Evolutionary conservation across 2,888 invertebrate genomes (phyloP).

Genomic region (Amphimallon solstitiale): DNA sequence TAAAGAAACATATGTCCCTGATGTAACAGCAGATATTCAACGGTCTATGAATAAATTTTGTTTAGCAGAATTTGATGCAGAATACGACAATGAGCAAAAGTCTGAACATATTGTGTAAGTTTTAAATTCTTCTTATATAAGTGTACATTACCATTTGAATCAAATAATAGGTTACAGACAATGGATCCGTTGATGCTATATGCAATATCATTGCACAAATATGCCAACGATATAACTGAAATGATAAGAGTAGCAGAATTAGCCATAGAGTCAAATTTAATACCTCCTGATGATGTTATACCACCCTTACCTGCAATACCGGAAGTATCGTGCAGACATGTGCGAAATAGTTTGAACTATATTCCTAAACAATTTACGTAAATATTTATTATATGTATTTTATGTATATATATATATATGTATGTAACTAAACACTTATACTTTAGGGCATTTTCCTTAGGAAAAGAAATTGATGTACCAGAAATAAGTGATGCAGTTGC

Average conservation of each 20-base stretch:
- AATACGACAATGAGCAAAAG: slow-evolving; percentile 43
- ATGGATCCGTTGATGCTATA: slow-evolving; percentile 57
- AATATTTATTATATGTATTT: slow-evolving; percentile 32
- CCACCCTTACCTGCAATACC: slow-evolving; percentile 55
- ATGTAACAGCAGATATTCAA: slow-evolving; percentile 57
- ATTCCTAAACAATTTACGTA: slow-evolving; percentile 55
- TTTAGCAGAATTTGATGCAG: slow-evolving; percentile 55
- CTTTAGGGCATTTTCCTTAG: slow-evolving; percentile 51
- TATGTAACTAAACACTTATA: background rate
- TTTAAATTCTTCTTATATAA: background rate
- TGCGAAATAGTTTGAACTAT: slow-evolving; percentile 54
- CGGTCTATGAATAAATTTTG: slow-evolving; percentile 57
- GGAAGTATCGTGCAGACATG: slow-evolving; percentile 50
- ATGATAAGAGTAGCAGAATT: slow-evolving; percentile 56
- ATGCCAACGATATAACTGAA: slow-evolving; percentile 56
- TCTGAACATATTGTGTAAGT: slow-evolving; percentile 52
- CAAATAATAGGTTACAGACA: slow-evolving; percentile 58
- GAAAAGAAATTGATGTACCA: slow-evolving; percentile 53
- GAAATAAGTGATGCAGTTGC: slow-evolving; percentile 57
- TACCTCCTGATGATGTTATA: slow-evolving; percentile 55
- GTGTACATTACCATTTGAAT: slow-evolving; percentile 11
- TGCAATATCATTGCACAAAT: slow-evolving; percentile 59
- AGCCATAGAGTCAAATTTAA: slow-evolving; percentile 55
- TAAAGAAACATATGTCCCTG: slow-evolving; percentile 45
- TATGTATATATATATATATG: background rate